Conservation (phyloP, 2,797 vertebrate genomes). For the Sphaeramia orbicularis region DNA sequence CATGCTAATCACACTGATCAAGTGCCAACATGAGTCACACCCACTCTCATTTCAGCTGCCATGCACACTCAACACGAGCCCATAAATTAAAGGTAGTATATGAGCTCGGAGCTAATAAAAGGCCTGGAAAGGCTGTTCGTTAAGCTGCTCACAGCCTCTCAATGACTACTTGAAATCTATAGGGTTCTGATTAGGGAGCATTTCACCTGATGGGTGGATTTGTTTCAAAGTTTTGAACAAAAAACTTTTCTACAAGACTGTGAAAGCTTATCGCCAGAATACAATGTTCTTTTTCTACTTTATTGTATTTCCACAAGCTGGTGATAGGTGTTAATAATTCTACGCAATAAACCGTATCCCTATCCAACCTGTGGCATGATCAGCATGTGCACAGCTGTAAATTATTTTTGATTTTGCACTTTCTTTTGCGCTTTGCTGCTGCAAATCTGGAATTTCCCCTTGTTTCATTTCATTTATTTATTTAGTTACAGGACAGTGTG, state of each 20-base stretch:
- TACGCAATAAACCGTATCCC: too few relatives aligned
- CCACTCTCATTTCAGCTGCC: constrained; percentile 32
- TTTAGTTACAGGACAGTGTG: too few relatives aligned
- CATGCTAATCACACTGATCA: constrained; percentile 43
- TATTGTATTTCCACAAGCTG: too few relatives aligned
- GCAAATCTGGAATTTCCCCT: too few relatives aligned
- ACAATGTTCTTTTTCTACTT: too few relatives aligned
- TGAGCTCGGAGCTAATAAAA: constrained; percentile 31
- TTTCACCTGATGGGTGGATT: not conserved
- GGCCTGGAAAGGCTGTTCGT: constrained; percentile 2
- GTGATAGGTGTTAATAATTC: too few relatives aligned
- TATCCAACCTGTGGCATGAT: too few relatives aligned
- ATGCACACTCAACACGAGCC: constrained; percentile 5
- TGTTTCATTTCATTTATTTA: too few relatives aligned
- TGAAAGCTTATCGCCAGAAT: not conserved
- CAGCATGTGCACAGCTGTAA: too few relatives aligned
- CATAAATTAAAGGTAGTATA: constrained; percentile 35
- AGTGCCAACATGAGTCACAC: constrained; percentile 48
- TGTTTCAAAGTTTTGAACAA: not conserved
- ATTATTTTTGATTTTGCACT: too few relatives aligned
- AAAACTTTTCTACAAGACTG: too few relatives aligned
- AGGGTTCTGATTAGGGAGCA: constrained; percentile 1
- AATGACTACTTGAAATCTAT: constrained; percentile 21
- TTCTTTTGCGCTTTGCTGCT: too few relatives aligned
- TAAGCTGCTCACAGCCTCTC: not conserved